Base-by-base conservation (phyloP, 1,140 invertebrate genomes). In the Bombus soroeensis region DNA sequence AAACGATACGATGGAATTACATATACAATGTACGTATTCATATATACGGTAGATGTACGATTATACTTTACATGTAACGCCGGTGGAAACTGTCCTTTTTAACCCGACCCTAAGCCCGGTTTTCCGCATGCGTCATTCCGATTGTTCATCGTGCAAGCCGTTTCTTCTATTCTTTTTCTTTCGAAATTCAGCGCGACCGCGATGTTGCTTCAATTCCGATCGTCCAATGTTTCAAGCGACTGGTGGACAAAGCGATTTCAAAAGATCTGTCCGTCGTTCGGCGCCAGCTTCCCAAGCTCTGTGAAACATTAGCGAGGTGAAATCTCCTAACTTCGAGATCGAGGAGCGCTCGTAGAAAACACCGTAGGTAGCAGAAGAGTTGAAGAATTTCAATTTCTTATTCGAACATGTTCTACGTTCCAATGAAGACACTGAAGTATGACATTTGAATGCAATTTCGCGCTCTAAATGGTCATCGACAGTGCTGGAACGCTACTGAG, bases 1-100 rank as follows among this genome's bases (percentile, higher is more conserved):
- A 90, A 88, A 89, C 68, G 86, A 90, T 83, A 90, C 81, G 84
- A 76, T 57, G 75, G 64, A 85, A 53, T 86, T 83, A 86, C 70
- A 75, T 70, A 53, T 85, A 87, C 25, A 59, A 59, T 64, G 84
- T 39, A 81, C n/a, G 82, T n/a, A 88, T 43, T 59, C 57, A 57
- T 71, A 81, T 81, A 74, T 34, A 75, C 34, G n/a, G 57, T 71
- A 77, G 64, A 81, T 78, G 47, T 77, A 84, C 64, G 22, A 68
- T 73, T 41, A 64, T 75, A 75, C 32, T 81, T 81, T 59, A 81
- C 47, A 72, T 34, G 37, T 68, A 79, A 79, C 37, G 37, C 39
- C 28, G 70, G 15, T 73, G 68, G 70, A 73, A 72, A 73, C 12
- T 71, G 34, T 72, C 37, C 53, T 47, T 28, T 13, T 22, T 37